phyloP scores from a whole-genome alignment of 2,888 invertebrate species.

The Scaptodrosophila latifasciaeformis region DNA sequence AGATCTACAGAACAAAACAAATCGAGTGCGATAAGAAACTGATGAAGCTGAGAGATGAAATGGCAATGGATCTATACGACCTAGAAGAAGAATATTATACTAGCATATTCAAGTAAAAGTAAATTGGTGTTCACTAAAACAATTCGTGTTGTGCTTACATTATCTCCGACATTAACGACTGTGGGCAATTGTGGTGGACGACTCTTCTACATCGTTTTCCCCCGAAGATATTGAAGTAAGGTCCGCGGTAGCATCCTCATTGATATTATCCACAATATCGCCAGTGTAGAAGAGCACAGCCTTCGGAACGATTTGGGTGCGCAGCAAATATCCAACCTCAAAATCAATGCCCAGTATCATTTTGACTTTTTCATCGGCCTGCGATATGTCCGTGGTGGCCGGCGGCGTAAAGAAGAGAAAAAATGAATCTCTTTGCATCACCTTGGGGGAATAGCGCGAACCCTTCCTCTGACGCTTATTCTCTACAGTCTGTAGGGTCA shows the following conservation, averaged over 20 bases:
- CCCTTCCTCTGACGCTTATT: slow-evolving; percentile 34
- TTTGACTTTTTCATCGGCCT: slow-evolving; percentile 54
- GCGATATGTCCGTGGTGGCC: slow-evolving; percentile 39
- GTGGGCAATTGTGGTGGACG: slow-evolving; percentile 6
- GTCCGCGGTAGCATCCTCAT: slow-evolving; percentile 35
- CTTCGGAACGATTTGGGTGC: slow-evolving; percentile 55
- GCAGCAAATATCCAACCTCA: slow-evolving; percentile 50
- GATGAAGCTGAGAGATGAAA: slow-evolving; percentile 93
- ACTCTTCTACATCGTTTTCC: slow-evolving; percentile 12
- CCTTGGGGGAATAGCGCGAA: slow-evolving; percentile 36
- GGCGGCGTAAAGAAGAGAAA: slow-evolving; percentile 55
- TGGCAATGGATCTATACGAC: slow-evolving; percentile 86
- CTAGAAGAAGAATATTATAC: slow-evolving; percentile 75
- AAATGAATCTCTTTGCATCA: slow-evolving; percentile 52
- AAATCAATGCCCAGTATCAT: slow-evolving; percentile 46
- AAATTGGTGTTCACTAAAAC: too few relatives aligned
- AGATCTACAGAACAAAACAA: slow-evolving; percentile 91
- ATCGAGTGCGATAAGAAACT: slow-evolving; percentile 95
- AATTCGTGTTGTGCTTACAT: too few relatives aligned
- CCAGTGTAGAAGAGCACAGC: slow-evolving; percentile 55
- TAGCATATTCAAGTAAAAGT: slow-evolving; percentile 72
- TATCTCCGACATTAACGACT: too few relatives aligned
- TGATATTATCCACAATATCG: slow-evolving; percentile 46
- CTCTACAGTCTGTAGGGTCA: slow-evolving; percentile 44
- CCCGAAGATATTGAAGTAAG: slow-evolving; percentile 36